Percentiles rank a stretch among this genome's conserved stretches.
Conservation (phyloP, 2,113 vertebrate genomes). For the Phocoena sinus region DNA sequence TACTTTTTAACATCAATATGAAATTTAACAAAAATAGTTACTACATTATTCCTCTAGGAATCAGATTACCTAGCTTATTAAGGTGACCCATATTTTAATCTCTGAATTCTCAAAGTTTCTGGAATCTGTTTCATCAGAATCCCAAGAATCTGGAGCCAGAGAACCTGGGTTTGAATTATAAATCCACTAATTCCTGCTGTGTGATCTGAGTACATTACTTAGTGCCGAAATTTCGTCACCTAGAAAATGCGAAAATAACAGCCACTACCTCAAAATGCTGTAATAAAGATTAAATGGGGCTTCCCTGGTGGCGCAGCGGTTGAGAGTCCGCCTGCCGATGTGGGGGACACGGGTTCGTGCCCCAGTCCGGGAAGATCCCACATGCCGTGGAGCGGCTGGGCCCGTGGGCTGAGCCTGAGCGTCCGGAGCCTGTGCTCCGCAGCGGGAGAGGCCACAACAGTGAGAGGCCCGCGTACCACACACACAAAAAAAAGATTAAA, state of each 20-base stretch:
- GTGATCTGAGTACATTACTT: neutral
- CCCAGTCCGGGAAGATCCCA: too few relatives aligned
- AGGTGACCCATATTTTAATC: neutral
- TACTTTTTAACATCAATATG: neutral
- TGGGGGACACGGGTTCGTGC: too few relatives aligned
- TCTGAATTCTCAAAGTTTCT: neutral
- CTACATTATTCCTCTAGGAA: neutral
- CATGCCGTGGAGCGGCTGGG: too few relatives aligned
- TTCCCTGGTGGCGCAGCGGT: too few relatives aligned
- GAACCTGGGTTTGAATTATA: neutral
- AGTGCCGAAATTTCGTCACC: neutral
- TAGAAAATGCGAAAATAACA: constrained; percentile 28
- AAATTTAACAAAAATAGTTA: neutral
- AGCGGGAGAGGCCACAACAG: too few relatives aligned
- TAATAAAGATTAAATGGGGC: neutral
- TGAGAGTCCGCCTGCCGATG: too few relatives aligned
- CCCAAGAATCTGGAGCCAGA: neutral
- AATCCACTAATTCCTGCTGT: neutral
- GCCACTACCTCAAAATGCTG: neutral
- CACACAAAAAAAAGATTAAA: neutral
- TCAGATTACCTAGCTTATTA: neutral
- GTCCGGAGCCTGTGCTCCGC: too few relatives aligned
- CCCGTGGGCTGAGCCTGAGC: too few relatives aligned
- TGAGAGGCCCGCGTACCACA: too few relatives aligned
- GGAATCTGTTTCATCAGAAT: neutral